phyloP scores from a whole-genome alignment of 2,797 vertebrate species.

The Gallinago solitaria region DNA sequence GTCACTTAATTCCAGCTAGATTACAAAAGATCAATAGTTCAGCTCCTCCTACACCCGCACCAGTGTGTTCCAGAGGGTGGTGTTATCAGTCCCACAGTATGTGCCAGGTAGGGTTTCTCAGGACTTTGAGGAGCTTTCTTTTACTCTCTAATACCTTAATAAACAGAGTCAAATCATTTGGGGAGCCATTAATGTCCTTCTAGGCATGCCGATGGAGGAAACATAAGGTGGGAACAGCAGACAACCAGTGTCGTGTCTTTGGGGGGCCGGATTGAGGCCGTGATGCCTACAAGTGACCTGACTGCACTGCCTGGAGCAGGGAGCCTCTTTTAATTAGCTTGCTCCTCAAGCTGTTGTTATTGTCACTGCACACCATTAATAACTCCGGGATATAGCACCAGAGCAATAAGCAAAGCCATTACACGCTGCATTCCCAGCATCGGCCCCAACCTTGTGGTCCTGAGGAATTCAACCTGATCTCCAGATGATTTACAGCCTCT shows the following conservation, averaged over 20 bases:
- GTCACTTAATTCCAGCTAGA: constrained; percentile 45
- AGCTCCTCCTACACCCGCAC: background rate
- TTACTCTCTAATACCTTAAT: background rate
- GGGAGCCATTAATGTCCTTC: background rate
- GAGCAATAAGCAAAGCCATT: background rate
- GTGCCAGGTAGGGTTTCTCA: background rate
- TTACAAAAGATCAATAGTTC: constrained; percentile 37
- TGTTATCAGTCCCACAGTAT: background rate
- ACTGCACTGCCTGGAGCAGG: background rate
- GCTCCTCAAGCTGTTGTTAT: background rate
- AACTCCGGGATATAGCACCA: background rate
- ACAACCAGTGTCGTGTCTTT: accelerated
- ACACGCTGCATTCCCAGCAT: background rate
- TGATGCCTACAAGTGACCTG: background rate
- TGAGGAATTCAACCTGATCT: background rate
- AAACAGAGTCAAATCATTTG: background rate
- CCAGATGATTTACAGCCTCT: background rate
- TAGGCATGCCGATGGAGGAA: background rate
- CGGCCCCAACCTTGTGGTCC: background rate
- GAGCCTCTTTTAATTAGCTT: background rate
- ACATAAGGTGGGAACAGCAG: background rate
- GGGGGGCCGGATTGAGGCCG: background rate
- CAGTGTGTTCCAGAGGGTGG: background rate
- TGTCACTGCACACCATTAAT: background rate
- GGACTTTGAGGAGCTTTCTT: background rate